Base-by-base conservation (phyloP, 2,113 vertebrate species). In the Syrrhaptes paradoxus region DNA sequence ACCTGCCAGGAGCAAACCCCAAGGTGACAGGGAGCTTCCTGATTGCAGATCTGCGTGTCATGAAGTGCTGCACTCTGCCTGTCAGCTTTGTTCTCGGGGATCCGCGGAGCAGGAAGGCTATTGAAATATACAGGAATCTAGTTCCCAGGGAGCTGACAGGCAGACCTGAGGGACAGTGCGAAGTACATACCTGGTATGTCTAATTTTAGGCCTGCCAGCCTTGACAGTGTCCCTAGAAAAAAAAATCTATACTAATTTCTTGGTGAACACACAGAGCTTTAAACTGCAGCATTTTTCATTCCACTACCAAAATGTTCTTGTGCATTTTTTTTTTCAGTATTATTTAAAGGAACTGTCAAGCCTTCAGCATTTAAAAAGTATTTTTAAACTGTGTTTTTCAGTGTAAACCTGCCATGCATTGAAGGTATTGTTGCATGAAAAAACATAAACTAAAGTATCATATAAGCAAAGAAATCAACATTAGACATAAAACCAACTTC, bases 201-300 rank as follows among this genome's bases (percentile, higher is more conserved):
- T 97, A 96, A 97, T 97, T 97, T 96, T 97, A 97, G 96, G 93
- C 92, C 95, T 97, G 94, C 95, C 96, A 97, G 87, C 87, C 79
- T 84, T 96, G 95, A 91, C 97, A 96, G 90, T 95, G 73, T 89
- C 94, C 95, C 73, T 93, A 87, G 90, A 63, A 95, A 96, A 93
- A 61, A 94, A 97, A 97, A 97, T 97, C 96, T 96, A 96, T 97
- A 97, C 96, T 96, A 96, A 93, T 96, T 97, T 95, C 95, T 96
- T 12, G 0, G 88, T 91, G 93, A 95, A 95, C 95, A 92, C 38
- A 85, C 58, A 90, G 82, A 92, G 88, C 92, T 89, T 80, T 96
- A 93, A 96, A 96, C 94, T 82, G 94, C 88, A 91, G 84, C 75
- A 29, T 96, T 97, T 96, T 95, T 96, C 67, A 85, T 94, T 87